Evolutionary conservation across 1,140 invertebrate species (phyloP), one percentile per base, ranked within the genome.

Genomic region (Drosophila paulistorum): DNA sequence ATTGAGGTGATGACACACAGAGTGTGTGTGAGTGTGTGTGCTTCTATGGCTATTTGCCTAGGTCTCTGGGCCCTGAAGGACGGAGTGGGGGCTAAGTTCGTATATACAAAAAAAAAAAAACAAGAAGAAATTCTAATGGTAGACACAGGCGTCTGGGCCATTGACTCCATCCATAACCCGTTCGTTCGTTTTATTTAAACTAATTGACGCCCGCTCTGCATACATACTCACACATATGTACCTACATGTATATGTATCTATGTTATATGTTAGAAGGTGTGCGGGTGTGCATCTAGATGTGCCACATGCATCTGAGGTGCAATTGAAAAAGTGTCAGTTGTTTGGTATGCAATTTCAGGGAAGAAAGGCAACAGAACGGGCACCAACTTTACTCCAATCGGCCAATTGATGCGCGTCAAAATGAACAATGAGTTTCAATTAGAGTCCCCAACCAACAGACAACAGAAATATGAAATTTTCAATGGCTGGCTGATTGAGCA

Each of bases 1-100:
- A 89, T 89, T 89, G 84, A 89, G 84, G 84, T 84, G 84, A 89
- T 89, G 84, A 89, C 84, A 89, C 84, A 86, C 84, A 87, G 79
- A 79, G 57, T 72, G 74, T 65, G 60, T 68, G 26, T 23, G 62
- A 60, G 68, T 71, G 70, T 60, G 62, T 79, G 61, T 74, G 70
- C 58, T 26, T 5, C 26, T 26, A 26, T 30, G 30, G 0, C 66
- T 78, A 81, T 81, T 66, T 77, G 41, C 41, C 41, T 42, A 48
- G 45, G 45, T 51, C 45, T 51, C 45, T 51, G 45, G 45, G 45
- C 45, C 45, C 45, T 51, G 11, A 23, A 51, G 7, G 20, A 51
- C 45, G 20, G 45, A 51, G 45, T 51, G 45, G 45, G 17, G 23
- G 45, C 45, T 17, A 51, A 51, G 45, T 80, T 55, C 73, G 74